Evolutionary conservation across 2,113 vertebrate genomes (phyloP), one percentile per base, ranked within the genome.

Genomic region (Erythrocercus mccallii): DNA sequence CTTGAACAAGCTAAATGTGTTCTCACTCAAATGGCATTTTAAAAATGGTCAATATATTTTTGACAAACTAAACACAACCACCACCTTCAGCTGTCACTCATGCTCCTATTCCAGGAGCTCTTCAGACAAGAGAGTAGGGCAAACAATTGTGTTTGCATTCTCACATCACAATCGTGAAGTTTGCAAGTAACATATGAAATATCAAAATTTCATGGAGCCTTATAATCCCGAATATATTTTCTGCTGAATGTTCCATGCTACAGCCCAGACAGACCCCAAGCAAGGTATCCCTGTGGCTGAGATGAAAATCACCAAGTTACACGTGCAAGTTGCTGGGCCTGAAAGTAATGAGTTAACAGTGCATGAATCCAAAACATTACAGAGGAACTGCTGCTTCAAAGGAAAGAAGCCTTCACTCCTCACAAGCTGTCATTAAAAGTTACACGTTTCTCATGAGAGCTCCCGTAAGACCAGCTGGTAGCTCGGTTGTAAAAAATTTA

Each of bases 21-120:
- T 88, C 80, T 68, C 69, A 81, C 69, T 90, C 83, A 94, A 88
- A 74, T 40, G 69, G 76, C 69, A 78, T 90, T 81, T 86, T 20
- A 38, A 82, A 85, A 95, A 91, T 37, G 92, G 92, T 62, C 92
- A 88, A 22, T 58, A 7, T 16, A 51, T 58, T 66, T 90, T 45
- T 45, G 44, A 88, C 69, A 86, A 82, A 54, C 30, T 54, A 78
- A 94, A 93, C 6, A 37, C 1, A 21, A 74, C 54, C 50, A 40
- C 13, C 68, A 60, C 54, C 92, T 86, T 83, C 74, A 28, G 78
- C 35, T 45, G 74, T 44, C 25, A 14, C 74, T 88, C 69, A 83
- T 4, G 3, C 61, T 86, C 68, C 66, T 81, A 70, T 54, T 69
- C 64, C 81, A 88, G 66, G 25, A 93, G 70, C 37, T 82, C 66